These are phyloP conservation scores for Acanthopagrus latus DNA, from an alignment of 2,797 vertebrate species.

Conservation along the genomic window DNA sequence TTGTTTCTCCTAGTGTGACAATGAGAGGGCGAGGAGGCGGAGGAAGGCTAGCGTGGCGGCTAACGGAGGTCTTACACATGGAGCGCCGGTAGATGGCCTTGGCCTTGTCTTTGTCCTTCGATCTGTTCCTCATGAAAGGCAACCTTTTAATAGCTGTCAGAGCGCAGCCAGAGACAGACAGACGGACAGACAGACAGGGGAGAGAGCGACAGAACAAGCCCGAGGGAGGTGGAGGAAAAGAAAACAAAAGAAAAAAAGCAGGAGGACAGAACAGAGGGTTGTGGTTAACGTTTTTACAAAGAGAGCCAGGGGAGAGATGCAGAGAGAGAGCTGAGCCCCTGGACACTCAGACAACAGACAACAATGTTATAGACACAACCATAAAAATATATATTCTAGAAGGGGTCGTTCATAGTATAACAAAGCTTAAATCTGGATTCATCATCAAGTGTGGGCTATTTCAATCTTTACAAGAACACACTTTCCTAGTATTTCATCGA, in stretches of 20 bases:
- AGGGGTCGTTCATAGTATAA: background rate
- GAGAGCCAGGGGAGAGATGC: conserved; percentile 81
- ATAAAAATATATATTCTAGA: background rate
- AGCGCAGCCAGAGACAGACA: conserved; percentile 82
- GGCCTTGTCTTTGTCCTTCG: conserved; percentile 99
- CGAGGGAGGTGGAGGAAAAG: conserved; percentile 51
- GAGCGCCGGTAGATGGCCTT: conserved; percentile 99
- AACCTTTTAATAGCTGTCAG: conserved; percentile 98
- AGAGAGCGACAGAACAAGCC: conserved; percentile 57
- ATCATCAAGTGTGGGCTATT: conserved; percentile 1
- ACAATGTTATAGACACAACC: conserved; percentile 60
- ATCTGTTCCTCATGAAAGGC: conserved; percentile 99
- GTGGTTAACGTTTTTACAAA: conserved; percentile 91
- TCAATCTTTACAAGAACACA: conserved; percentile 15
- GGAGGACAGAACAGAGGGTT: conserved; percentile 93
- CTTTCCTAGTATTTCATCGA: conserved; percentile 5
- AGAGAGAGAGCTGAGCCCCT: conserved; percentile 85
- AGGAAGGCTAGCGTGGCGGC: conserved; percentile 75
- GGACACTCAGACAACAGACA: conserved; percentile 80
- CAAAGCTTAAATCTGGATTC: background rate
- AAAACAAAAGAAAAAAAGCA: conserved; percentile 52
- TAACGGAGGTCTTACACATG: conserved; percentile 98
- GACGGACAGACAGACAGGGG: conserved; percentile 43
- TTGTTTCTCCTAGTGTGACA: conserved; percentile 55
- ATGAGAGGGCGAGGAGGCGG: conserved; percentile 80